Evolutionary conservation across 2,888 invertebrate species (phyloP).

Genomic region (Synanthedon andrenaeformis): DNA sequence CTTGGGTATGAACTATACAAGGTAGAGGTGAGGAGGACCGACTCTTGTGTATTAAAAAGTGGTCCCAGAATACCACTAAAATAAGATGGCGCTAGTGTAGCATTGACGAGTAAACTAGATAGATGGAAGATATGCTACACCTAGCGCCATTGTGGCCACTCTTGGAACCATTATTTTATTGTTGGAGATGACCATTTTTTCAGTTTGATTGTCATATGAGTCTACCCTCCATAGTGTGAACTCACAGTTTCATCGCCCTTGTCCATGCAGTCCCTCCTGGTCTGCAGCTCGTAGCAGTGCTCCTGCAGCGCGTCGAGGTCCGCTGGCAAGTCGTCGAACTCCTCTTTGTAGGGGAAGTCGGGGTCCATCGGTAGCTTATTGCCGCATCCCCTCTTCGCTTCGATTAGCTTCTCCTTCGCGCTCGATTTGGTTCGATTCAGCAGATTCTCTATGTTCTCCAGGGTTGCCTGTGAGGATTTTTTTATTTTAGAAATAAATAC

Average conservation of each 20-base stretch:
- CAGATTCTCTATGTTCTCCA: constrained; percentile 39
- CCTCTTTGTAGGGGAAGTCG: constrained; percentile 63
- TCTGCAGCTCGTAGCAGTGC: constrained; percentile 65
- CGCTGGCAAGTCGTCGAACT: constrained; percentile 67
- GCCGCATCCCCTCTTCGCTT: constrained; percentile 68
- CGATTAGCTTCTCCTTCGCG: constrained; percentile 58
- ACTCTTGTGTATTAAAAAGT: too few relatives aligned
- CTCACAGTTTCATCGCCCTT: constrained; percentile 70
- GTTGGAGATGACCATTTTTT: too few relatives aligned
- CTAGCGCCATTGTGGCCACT: too few relatives aligned
- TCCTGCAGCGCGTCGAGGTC: constrained; percentile 65
- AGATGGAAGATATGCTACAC: too few relatives aligned
- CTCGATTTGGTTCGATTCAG: constrained; percentile 36
- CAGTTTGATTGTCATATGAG: too few relatives aligned
- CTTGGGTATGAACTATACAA: too few relatives aligned
- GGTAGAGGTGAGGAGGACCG: too few relatives aligned
- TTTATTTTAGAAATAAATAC: background rate
- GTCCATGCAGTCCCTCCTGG: constrained; percentile 75
- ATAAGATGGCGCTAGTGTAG: too few relatives aligned
- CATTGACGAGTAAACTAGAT: too few relatives aligned
- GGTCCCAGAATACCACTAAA: too few relatives aligned
- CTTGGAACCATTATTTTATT: too few relatives aligned
- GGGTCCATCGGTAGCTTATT: constrained; percentile 68
- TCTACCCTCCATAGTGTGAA: too few relatives aligned
- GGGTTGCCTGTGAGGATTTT: constrained; percentile 25